Evolutionary conservation across 2,113 vertebrate species (phyloP), one percentile per base, ranked within the genome.

Genomic region (Acanthisitta chloris): DNA sequence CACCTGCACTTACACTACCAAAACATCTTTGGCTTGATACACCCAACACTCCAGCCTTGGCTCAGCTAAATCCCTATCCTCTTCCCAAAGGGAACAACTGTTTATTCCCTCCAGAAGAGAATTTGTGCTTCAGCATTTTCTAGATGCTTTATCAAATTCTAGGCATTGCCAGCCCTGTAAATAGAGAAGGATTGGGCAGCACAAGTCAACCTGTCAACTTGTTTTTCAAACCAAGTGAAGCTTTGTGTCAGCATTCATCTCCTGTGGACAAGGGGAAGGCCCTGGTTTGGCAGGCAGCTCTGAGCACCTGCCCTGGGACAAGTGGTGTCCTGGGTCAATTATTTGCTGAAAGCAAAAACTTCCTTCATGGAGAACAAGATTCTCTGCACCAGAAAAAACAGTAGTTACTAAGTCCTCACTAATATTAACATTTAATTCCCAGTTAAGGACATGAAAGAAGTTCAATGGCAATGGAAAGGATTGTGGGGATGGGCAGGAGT

Each of bases 91-190:
- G 54, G 52, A 55, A 42, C 4, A 93, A 31, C 70, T 88, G 43
- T 21, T 87, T 45, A 24, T 17, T 17, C 51, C 23, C 58, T 85
- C 48, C 19, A 36, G 49, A 88, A 24, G 12, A 86, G 36, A 31
- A 42, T 72, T 19, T 34, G 15, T 36, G 23, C n/a, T 55, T 55
- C 66, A 49, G 45, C 88, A 81, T 94, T 92, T 92, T 76, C 58
- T 42, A 64, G 28, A 90, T 82, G 62, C 74, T 83, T 70, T 19
- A 45, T 51, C 28, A 42, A 43, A 83, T n/a, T 3, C 7, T 9
- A 61, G 17, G 23, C 81, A 82, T 40, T 69, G 62, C 34, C 45
- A 36, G 45, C 29, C 49, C 66, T 17, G 48, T 38, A 88, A 88
- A 76, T 21, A 93, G 51, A 38, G 17, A 7, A 6, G 40, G 7